Base-by-base conservation (phyloP, 2,797 vertebrate species). In the Antrozous pallidus region DNA sequence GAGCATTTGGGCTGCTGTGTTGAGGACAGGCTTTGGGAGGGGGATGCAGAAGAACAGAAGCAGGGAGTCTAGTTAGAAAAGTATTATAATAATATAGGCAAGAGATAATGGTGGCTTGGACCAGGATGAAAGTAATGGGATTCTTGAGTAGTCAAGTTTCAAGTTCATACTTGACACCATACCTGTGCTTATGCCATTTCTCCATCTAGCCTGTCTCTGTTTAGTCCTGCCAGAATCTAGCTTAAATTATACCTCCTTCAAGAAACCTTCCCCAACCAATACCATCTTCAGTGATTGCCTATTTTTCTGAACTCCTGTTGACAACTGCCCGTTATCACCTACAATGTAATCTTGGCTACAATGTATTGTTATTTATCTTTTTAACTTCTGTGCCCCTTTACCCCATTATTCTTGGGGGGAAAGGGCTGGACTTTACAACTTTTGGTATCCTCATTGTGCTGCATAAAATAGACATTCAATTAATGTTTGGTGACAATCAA, bases 401-500 rank as follows among this genome's bases (percentile, higher is more conserved):
- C 26, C 38, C 24, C 56, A 47, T 16, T 92, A 81, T 83, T 67
- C 70, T 71, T 49, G 71, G 42, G 77, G 81, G 49, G 51, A 80
- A 81, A 42, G 31, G n/a, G 77, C 65, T 86, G 84, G 77, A 61
- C 28, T 36, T 49, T 36, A 82, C 6, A 78, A 36, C 26, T 81
- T 5, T 82, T 74, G 36, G 56, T 73, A 40, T 61, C 56, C n/a
- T 83, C 42, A 83, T 33, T 47, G 65, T 61, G 71, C 63, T 87
- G 40, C 65, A 67, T 38, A 73, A 88, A 79, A 73, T 0, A 77
- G n/a, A n/a, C n/a, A 75, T 5, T 86, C 26, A 83, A 67, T 67
- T 74, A 54, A 80, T 79, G 65, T 61, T 38, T 78, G 49, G 67
- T 87, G 67, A 73, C 87, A 87, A 87, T 82, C 38, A 93, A 73